Evolutionary conservation across 2,888 invertebrate species (phyloP).

Genomic region (Athetis lepigone): DNA sequence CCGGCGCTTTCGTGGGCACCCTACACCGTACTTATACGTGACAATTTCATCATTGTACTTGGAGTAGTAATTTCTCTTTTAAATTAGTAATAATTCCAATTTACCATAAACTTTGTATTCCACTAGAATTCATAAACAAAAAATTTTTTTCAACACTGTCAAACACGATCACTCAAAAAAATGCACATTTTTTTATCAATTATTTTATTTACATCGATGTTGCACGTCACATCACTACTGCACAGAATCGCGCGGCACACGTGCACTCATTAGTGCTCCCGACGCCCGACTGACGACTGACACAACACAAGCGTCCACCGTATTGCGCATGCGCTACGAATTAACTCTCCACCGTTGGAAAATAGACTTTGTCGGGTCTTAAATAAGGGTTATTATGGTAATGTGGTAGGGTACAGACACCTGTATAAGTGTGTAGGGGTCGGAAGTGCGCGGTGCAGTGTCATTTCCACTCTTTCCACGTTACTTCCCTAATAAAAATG

Average conservation of each 20-base stretch:
- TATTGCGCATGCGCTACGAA: slow-evolving; percentile 70
- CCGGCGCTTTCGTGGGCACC: slow-evolving; percentile 18
- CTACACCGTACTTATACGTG: slow-evolving; percentile 16
- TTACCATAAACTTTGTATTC: slow-evolving; percentile 10
- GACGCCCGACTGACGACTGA: slow-evolving; percentile 76
- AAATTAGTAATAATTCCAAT: slow-evolving; percentile 5
- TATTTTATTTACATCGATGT: slow-evolving; percentile 67
- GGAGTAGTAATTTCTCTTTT: not conserved
- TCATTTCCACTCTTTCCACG: slow-evolving; percentile 88
- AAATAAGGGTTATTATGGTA: slow-evolving; percentile 62
- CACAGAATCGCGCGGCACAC: slow-evolving; percentile 53
- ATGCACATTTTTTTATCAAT: slow-evolving; percentile 12
- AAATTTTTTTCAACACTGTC: not conserved
- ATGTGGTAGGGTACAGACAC: slow-evolving; percentile 74
- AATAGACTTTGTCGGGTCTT: slow-evolving; percentile 54
- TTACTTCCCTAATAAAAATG: slow-evolving; percentile 88
- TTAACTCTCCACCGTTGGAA: slow-evolving; percentile 48
- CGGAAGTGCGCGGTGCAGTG: slow-evolving; percentile 89
- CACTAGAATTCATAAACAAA: slow-evolving; percentile 3
- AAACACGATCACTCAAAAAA: slow-evolving; percentile 12
- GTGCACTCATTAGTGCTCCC: slow-evolving; percentile 69
- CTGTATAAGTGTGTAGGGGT: slow-evolving; percentile 84
- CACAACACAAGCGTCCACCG: slow-evolving; percentile 75
- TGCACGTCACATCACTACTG: slow-evolving; percentile 77
- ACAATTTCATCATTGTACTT: slow-evolving; percentile 6